Evolutionary conservation across 2,113 vertebrate genomes (phyloP).

Genomic region (Solea senegalensis): DNA sequence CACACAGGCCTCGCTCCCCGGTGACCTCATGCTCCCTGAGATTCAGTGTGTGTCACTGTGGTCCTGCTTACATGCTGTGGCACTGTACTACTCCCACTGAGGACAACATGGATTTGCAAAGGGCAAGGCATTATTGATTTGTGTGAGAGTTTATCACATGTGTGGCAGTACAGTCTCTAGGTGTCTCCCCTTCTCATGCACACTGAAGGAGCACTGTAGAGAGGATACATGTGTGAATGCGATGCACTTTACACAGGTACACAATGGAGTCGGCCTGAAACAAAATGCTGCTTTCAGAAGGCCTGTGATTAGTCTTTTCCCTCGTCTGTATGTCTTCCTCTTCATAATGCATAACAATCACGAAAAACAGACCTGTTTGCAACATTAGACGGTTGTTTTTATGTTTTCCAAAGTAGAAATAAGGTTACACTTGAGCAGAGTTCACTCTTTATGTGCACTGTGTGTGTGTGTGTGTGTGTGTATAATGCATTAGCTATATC

Average conservation of each 20-base stretch:
- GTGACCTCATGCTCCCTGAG: conserved; percentile 65
- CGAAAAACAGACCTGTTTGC: conserved; percentile 46
- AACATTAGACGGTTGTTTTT: conserved; percentile 46
- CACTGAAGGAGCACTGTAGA: conserved; percentile 6
- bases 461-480: conserved; percentile 47
- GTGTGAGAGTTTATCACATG: conserved; percentile 72
- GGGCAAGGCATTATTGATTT: conserved; percentile 75
- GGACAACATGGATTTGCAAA: conserved; percentile 67
- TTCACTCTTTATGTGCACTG: conserved; percentile 23
- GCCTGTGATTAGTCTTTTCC: conserved; percentile 31
- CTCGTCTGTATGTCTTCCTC: conserved; percentile 33
- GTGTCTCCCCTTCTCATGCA: conserved; percentile 1
- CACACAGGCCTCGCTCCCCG: conserved; percentile 56
- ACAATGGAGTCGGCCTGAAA: conserved; percentile 9
- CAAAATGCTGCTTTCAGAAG: conserved; percentile 4
- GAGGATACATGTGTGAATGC: not conserved
- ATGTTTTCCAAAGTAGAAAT: conserved; percentile 59
- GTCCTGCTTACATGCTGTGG: conserved; percentile 66
- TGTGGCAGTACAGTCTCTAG: conserved; percentile 5
- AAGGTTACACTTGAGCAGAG: conserved; percentile 53
- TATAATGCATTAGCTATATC: conserved; percentile 72
- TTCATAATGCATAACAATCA: conserved; percentile 64
- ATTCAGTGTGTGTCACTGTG: conserved; percentile 61
- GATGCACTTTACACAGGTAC: too few relatives aligned
- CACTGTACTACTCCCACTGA: conserved; percentile 64